Evolutionary conservation across 1,140 invertebrate species (phyloP), one percentile per base, ranked within the genome.

Genomic region (Zaprionus capensis): DNA sequence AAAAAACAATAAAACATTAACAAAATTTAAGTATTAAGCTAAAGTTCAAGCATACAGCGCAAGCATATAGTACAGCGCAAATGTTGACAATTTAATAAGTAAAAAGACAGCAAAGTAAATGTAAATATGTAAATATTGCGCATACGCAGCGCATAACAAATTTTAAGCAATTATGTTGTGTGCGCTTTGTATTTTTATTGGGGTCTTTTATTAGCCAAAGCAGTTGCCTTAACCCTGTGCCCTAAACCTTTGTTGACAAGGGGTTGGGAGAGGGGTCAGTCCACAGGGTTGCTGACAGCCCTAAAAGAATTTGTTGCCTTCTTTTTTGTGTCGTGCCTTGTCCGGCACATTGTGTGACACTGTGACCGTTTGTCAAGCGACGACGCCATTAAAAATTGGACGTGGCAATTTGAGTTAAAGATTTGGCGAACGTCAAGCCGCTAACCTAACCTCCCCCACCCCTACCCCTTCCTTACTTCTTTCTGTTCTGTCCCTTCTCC

Each of bases 321-420:
- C 80, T 90, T 90, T 73, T 79, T 64, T 58, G 22, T 31, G 28
- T 34, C 34, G 1, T 31, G 46, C 26, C 46, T 53, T 74, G 84
- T 75, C 76, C 75, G 49, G 83, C 67, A 79, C 67, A 79, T 90
- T 90, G 78, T 88, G 84, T 81, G 80, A 87, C 81, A 88, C 77
- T 88, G 78, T 84, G 72, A 80, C 85, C 78, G 85, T 90, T 88
- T 87, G 84, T 87, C 84, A 83, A 34, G 26, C 1, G 11, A 22
- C 15, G 75, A 41, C 64, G 46, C 11, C 28, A 65, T 79, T 78
- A 73, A 79, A 87, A 90, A 85, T 80, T 81, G 85, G 70, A 74
- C 79, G 83, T 68, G 81, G 61, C 85, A 85, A 90, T 90, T 90
- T 82, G 76, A 90, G 85, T 76, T 80, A 64, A 85, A 90, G 81